Evolutionary conservation across 2,113 vertebrate genomes (phyloP).

Genomic region (Odocoileus hemionus): DNA sequence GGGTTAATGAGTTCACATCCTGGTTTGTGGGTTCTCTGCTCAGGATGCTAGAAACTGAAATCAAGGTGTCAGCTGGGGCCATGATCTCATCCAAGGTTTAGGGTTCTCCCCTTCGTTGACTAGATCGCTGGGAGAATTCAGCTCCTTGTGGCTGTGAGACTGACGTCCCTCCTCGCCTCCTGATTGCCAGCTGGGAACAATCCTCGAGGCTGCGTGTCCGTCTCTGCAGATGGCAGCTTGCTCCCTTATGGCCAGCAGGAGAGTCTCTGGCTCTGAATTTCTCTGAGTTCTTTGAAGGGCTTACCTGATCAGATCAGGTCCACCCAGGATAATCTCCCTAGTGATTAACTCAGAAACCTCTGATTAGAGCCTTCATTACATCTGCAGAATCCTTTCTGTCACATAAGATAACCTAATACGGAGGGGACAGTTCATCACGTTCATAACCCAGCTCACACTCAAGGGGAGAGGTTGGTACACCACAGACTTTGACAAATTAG

Average conservation of each 20-base stretch:
- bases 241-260: background rate
- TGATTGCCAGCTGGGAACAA: background rate
- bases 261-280: background rate
- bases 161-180: background rate
- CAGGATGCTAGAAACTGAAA: background rate
- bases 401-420: background rate
- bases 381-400: background rate
- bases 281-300: background rate
- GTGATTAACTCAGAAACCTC: background rate
- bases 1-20: background rate
- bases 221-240: background rate
- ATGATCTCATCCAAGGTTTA: background rate
- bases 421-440: background rate
- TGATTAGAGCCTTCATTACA: background rate
- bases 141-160: background rate
- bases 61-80: background rate
- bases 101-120: background rate
- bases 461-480: background rate
- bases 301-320: background rate
- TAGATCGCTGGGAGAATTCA: background rate
- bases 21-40: background rate
- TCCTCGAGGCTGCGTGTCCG: fast-evolving
- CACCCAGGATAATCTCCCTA: background rate
- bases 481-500: background rate
- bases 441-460: background rate